Evolutionary conservation across 1,140 invertebrate genomes (phyloP), one percentile per base, ranked within the genome.

Genomic region (Maconellicoccus hirsutus): DNA sequence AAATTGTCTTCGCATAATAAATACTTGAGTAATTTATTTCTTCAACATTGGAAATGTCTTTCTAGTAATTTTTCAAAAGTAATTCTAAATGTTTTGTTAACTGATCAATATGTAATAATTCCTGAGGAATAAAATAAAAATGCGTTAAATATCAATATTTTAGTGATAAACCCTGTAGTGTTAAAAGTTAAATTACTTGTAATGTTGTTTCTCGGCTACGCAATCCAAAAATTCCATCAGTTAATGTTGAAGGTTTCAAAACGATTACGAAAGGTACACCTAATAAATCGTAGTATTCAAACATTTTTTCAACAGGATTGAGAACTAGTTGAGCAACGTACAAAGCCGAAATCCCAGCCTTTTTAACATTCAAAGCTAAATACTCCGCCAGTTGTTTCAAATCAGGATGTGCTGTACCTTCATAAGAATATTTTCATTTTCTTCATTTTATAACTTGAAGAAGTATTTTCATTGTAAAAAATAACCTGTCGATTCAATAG

Each of bases 181-280:
- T n/a, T n/a, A n/a, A n/a, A n/a, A n/a, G n/a, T n/a, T n/a, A 6
- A 19, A 16, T 52, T 52, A 66, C 84, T 78, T 83, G 80, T 29
- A 91, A 79, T 71, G 87, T 89, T 3, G 90, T 92, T 75, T 88
- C 88, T 74, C 90, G 83, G 76, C 83, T 89, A 38, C 87, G 81
- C 72, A 94, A 78, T 74, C 83, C 79, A 72, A 88, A 79, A 72
- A 92, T 83, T n/a, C 91, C 91, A 80, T 83, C 86, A 74, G 83
- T 83, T 1, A 92, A 79, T 70, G 87, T 87, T 39, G 79, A 80
- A 70, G 84, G 83, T 77, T 85, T 82, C 14, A 91, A 77, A 3
- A 86, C 79, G 42, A 89, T 78, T 71, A 85, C 84, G 75, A 87
- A 91, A n/a, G 88, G 86, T 8, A 91, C 79, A n/a, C 82, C 80